Evolutionary conservation across 2,113 vertebrate genomes (phyloP), one percentile per base, ranked within the genome.

Genomic region (Calidris pugnax): DNA sequence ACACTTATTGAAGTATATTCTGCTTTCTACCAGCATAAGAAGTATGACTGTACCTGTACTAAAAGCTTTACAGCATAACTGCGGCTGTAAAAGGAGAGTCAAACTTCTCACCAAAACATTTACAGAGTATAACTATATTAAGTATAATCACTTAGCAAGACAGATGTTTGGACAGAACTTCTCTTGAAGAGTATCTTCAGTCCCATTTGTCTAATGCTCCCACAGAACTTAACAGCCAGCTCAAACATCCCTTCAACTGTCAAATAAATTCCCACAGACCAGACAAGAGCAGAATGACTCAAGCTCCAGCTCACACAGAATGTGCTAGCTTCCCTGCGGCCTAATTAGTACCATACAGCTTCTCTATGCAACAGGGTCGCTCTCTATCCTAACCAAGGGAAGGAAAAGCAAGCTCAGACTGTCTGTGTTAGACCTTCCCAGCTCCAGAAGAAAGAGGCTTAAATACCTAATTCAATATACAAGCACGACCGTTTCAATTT

Each of bases 231-330:
- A 73, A 57, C 63, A 95, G 75, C 67, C 83, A 89, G 76, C 81
- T 89, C 74, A 68, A 85, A 75, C 69, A 72, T 78, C 81, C 53
- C 80, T 87, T 91, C 81, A 87, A 5, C 81, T 72, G 57, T 56
- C 80, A 94, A 47, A 91, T 56, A 68, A 67, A 84, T 93, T 79
- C 86, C 86, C 94, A 87, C 88, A 77, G 75, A 73, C 85, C 85
- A 92, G 83, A 76, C 66, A 83, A 95, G 79, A 66, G 83, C 75
- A 95, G 95, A 87, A 77, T 69, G 90, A 92, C 74, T 24, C 7
- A 4, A 59, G 91, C 72, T 89, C 69, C 89, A 78, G 84, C 86
- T 47, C 56, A 51, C 24, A 21, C 9, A 80, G 14, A 28, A 11
- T 51, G 74, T 62, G 85, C 78, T 51, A 6, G 74, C 71, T 82